Base-by-base conservation (phyloP, 2,113 vertebrate species). In the Martes martes region DNA sequence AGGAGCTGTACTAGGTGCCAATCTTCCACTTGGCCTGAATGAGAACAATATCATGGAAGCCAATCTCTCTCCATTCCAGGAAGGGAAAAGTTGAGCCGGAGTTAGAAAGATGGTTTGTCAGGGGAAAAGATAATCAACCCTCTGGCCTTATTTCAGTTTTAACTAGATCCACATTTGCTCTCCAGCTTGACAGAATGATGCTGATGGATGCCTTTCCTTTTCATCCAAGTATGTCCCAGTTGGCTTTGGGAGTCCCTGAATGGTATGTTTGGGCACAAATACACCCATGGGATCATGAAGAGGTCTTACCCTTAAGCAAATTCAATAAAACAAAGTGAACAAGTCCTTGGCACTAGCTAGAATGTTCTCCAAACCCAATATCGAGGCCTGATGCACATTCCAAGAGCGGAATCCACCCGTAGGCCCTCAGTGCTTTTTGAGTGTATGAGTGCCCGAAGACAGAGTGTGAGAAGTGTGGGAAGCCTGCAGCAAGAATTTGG, bases 301-400 rank as follows among this genome's bases (percentile, higher is more conserved):
- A 93, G 59, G 50, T 31, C 92, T 69, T 96, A 89, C 24, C n/a
- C 78, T 39, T 78, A 81, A 87, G 74, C 74, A 91, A 80, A 91
- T 71, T 73, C 91, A 84, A 94, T 80, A 90, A 83, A 95, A 89
- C n/a, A 61, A 78, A 82, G 86, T 83, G 47, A 93, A 76, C 5
- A 86, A 71, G 50, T 11, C 65, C 59, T 83, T 93, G 83, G 67
- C 15, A 24, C 65, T 65, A 89, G 59, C 59, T 83, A 42, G 24
- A 82, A 86, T 26, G 79, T 39, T 91, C 89, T 94, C 61, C 59
- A 78, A 94, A 89, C 45, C 26, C 81, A 92, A 2, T 45, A 61
- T n/a, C 21, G 28, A 71, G 57, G 28, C 24, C 28, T 84, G 78
- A 15, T 39, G 19, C 11, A 39, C 36, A 86, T 96, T 95, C 93